phyloP scores from a whole-genome alignment of 2,888 invertebrate species.

The Brachyopa scutellaris region DNA sequence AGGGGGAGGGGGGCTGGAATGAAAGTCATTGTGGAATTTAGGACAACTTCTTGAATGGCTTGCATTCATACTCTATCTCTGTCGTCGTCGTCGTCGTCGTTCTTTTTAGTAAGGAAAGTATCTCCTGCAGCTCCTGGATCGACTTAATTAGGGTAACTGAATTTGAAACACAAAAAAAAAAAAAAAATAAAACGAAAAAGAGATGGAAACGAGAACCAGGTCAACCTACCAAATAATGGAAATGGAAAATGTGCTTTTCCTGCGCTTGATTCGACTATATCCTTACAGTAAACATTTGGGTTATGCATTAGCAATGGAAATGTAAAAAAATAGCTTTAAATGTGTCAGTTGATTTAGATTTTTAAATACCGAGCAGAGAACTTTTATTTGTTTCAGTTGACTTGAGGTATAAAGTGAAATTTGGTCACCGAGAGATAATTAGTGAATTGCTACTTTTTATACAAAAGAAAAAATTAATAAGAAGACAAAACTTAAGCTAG shows the following conservation, averaged over 20 bases:
- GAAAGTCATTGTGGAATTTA: constrained; percentile 6
- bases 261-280: neutral
- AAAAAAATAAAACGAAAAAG: neutral
- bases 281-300: neutral
- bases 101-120: neutral
- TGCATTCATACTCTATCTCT: neutral
- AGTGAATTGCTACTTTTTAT: too few relatives aligned
- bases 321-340: too few relatives aligned
- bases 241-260: constrained; percentile 7
- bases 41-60: constrained; percentile 22
- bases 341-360: too few relatives aligned
- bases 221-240: constrained; percentile 21
- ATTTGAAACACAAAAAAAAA: neutral
- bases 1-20: neutral
- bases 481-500: too few relatives aligned
- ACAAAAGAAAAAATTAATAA: too few relatives aligned
- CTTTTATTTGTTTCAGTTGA: too few relatives aligned
- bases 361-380: too few relatives aligned
- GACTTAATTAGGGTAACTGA: constrained; percentile 42
- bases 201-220: constrained; percentile 13
- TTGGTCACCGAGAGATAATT: too few relatives aligned
- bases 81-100: neutral
- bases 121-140: neutral
- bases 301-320: constrained; percentile 19
- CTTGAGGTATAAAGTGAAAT: too few relatives aligned